Evolutionary conservation across 2,113 vertebrate genomes (phyloP).

Genomic region (Poicephalus meyeri): DNA sequence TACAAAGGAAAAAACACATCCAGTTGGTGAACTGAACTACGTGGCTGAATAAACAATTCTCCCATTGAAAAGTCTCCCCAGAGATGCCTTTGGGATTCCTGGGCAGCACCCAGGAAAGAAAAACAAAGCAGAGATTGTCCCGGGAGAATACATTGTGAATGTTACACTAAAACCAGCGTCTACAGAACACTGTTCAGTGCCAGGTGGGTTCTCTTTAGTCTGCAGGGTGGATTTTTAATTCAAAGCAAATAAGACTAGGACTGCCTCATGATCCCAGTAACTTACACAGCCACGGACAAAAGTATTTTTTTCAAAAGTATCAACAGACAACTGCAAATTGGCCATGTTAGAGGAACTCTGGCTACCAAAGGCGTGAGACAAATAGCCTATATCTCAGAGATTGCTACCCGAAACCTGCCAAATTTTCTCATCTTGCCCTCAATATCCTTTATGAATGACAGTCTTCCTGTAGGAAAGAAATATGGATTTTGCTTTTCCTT

Average conservation of each 20-base stretch:
- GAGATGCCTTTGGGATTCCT: neutral
- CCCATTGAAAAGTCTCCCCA: neutral
- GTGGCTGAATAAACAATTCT: neutral
- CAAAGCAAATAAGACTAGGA: neutral
- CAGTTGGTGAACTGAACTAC: neutral
- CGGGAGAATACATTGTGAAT: fast-evolving
- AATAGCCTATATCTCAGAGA: neutral
- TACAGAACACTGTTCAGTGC: neutral
- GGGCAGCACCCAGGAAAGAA: neutral
- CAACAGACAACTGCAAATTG: neutral
- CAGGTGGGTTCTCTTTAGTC: neutral
- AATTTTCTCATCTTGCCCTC: neutral
- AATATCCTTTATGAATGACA: neutral
- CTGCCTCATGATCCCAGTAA: neutral
- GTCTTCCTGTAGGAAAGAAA: neutral
- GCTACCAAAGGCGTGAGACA: neutral
- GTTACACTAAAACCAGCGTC: fast-evolving
- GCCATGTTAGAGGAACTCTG: neutral
- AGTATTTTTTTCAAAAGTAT: neutral
- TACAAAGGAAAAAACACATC: neutral
- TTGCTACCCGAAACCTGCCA: neutral
- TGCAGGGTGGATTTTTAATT: neutral
- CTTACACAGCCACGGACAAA: neutral
- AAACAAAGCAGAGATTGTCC: neutral
- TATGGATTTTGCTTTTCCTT: neutral